phyloP scores from a whole-genome alignment of 1,140 invertebrate species.

The Drosophila kohkoa region DNA sequence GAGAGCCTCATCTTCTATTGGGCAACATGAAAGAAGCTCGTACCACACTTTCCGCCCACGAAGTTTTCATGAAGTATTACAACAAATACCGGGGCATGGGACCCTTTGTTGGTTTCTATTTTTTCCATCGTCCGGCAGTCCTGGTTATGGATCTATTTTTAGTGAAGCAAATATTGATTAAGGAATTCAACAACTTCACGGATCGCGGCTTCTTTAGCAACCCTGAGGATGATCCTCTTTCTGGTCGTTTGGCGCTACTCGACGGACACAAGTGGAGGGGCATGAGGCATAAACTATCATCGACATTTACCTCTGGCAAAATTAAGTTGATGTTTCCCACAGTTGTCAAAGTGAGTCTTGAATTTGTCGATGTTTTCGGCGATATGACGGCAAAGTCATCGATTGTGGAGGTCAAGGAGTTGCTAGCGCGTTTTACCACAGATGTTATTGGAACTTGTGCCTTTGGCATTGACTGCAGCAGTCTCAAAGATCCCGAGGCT shows the following conservation, averaged over 20 bases:
- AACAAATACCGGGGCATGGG: conserved; percentile 64
- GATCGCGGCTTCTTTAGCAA: conserved; percentile 85
- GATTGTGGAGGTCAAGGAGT: conserved; percentile 57
- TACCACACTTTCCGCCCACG: not conserved
- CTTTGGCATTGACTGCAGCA: conserved; percentile 88
- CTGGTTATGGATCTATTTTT: conserved; percentile 86
- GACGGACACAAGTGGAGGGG: conserved; percentile 86
- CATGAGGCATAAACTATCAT: conserved; percentile 86
- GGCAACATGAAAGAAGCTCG: conserved; percentile 66
- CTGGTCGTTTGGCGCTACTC: conserved; percentile 83
- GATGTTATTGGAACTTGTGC: conserved; percentile 87
- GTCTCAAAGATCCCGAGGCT: conserved; percentile 84
- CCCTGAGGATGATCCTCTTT: conserved; percentile 85
- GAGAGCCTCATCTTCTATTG: conserved; percentile 61
- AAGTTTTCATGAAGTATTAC: conserved; percentile 64
- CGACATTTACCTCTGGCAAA: conserved; percentile 87
- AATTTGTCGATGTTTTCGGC: conserved; percentile 41
- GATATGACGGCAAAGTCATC: conserved; percentile 16
- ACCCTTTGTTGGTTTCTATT: conserved; percentile 81
- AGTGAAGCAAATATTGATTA: conserved; percentile 87
- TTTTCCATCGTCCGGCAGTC: conserved; percentile 84
- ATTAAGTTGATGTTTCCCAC: conserved; percentile 86
- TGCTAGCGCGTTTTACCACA: conserved; percentile 71
- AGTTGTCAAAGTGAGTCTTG: conserved; percentile 59
- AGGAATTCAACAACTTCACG: conserved; percentile 86